Conservation (phyloP, 2,797 vertebrate species). For the Sparus aurata region DNA sequence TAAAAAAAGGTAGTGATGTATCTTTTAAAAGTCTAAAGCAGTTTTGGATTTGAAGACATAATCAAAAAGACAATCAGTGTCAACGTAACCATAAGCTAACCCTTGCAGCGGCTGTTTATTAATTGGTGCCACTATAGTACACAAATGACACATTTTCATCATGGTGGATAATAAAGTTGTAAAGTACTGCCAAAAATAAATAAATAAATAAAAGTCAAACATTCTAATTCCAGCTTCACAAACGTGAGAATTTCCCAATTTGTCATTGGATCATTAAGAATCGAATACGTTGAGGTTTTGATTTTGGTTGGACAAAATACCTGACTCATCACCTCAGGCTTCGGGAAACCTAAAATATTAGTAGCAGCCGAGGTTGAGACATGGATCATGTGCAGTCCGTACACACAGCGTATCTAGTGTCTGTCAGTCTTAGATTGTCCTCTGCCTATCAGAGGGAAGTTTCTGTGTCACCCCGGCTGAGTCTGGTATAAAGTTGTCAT, state of each 20-base stretch:
- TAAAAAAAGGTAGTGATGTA: too few species aligned
- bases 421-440: not conserved
- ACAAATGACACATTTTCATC: too few species aligned
- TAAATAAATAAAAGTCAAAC: not conserved
- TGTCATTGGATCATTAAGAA: too few species aligned
- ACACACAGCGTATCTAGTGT: not conserved
- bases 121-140: too few species aligned
- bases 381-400: not conserved
- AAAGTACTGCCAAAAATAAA: not conserved
- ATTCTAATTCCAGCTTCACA: not conserved
- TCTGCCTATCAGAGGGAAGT: constrained; percentile 13
- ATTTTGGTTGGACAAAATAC: not conserved
- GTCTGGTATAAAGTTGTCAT: constrained; percentile 66
- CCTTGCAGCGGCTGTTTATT: too few species aligned
- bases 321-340: not conserved
- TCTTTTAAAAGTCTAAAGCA: too few species aligned
- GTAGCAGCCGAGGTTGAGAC: not conserved
- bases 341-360: not conserved
- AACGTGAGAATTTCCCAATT: not conserved
- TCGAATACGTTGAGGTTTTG: not conserved
- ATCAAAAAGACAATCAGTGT: too few species aligned
- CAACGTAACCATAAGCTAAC: too few species aligned
- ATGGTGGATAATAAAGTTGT: not conserved
- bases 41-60: too few species aligned
- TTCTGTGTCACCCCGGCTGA: constrained; percentile 49